Conservation (phyloP, 2,888 invertebrate genomes). For the Drosophila incognita region DNA sequence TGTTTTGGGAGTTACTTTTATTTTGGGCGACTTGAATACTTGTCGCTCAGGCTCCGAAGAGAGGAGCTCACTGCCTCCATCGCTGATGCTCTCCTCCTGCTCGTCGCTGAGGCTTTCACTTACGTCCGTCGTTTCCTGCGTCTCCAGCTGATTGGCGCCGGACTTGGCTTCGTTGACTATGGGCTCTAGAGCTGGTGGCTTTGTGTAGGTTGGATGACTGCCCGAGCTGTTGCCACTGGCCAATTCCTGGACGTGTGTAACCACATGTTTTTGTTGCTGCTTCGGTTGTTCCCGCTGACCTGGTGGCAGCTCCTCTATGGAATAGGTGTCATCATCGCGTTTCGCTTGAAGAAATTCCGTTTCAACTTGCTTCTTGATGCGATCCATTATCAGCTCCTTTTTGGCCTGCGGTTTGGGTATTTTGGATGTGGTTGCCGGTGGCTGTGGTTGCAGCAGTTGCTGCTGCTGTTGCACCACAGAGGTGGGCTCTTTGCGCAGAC, state of each 20-base stretch:
- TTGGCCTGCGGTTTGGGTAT: constrained; percentile 61
- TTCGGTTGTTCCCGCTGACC: constrained; percentile 2
- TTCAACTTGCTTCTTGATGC: constrained; percentile 63
- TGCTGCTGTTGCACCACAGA: constrained; percentile 1
- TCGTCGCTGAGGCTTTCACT: constrained; percentile 72
- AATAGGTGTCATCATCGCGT: constrained; percentile 67
- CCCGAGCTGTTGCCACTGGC: constrained; percentile 49
- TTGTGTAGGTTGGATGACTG: constrained; percentile 58
- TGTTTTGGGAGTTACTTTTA: constrained; percentile 20
- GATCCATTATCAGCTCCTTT: constrained; percentile 47
- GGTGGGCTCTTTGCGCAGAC: constrained; percentile 9
- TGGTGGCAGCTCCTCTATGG: constrained; percentile 57
- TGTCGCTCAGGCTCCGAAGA: constrained; percentile 50
- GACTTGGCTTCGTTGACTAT: background rate
- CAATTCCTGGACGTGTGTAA: constrained; percentile 40
- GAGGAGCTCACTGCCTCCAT: constrained; percentile 30
- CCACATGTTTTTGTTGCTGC: constrained; percentile 7
- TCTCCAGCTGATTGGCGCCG: constrained; percentile 7
- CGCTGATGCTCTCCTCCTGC: constrained; percentile 50
- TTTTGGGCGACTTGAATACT: constrained; percentile 18
- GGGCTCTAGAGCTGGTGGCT: constrained; percentile 7
- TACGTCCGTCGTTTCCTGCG: constrained; percentile 65
- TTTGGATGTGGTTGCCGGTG: constrained; percentile 38
- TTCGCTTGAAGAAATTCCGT: constrained; percentile 58
- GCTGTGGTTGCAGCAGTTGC: background rate